These are phyloP conservation scores for Thaleichthys pacificus DNA, from an alignment of 2,797 vertebrate species.

Conservation along the genomic window DNA sequence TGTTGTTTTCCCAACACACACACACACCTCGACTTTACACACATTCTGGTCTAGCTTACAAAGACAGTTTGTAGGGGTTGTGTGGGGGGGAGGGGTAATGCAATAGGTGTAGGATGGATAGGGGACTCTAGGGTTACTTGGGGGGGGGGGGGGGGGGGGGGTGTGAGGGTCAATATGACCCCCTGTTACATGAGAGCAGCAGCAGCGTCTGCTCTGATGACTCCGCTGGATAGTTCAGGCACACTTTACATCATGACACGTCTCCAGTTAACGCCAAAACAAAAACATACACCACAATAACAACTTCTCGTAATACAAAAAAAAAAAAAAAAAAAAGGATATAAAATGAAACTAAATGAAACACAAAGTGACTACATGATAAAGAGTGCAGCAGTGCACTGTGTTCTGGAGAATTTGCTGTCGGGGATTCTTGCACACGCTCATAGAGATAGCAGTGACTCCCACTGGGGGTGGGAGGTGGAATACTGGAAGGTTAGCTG, in stretches of 20 bases:
- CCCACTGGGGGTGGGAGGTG: conserved; percentile 30
- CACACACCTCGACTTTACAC: conserved; percentile 53
- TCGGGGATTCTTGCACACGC: conserved; percentile 38
- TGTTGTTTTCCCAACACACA: conserved; percentile 47
- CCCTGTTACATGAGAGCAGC: conserved; percentile 69
- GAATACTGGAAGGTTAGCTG: conserved; percentile 69
- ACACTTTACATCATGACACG: conserved; percentile 43
- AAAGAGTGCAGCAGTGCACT: conserved; percentile 64
- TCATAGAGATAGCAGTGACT: conserved; percentile 40
- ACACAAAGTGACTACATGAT: conserved; percentile 64
- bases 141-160: background rate
- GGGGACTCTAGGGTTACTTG: conserved; percentile 44
- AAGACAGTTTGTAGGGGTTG: conserved; percentile 72
- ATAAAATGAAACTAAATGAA: conserved; percentile 57
- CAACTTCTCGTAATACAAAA: conserved; percentile 60
- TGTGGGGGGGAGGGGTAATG: conserved; percentile 64
- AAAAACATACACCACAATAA: conserved; percentile 48
- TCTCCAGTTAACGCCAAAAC: conserved; percentile 59
- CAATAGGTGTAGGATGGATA: conserved; percentile 65
- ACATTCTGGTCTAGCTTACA: conserved; percentile 83
- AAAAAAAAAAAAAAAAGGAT: conserved; percentile 49
- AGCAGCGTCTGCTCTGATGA: conserved; percentile 82
- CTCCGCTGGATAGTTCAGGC: conserved; percentile 74
- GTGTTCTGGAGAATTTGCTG: conserved; percentile 45
- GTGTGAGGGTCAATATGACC: conserved; percentile 69